Percentiles rank a stretch among this genome's conserved stretches.
These are phyloP conservation scores for Andrena bicolor DNA, from an alignment of 2,888 invertebrate genomes.

Conservation along the genomic window DNA sequence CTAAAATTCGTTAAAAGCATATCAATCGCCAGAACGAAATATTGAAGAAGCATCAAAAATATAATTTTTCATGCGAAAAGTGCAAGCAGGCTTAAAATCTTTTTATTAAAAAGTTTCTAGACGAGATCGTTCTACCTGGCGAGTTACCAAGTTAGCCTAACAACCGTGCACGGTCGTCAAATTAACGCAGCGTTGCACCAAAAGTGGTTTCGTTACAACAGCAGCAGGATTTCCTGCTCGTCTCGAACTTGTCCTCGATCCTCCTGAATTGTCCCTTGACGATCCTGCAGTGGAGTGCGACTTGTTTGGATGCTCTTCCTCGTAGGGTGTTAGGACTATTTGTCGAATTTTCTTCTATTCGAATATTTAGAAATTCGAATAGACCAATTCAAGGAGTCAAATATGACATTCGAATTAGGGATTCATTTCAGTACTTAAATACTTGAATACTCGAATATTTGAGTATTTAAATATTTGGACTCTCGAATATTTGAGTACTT, in stretches of 20 bases:
- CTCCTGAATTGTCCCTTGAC: constrained; percentile 22
- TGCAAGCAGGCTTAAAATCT: background rate
- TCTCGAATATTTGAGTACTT: no score
- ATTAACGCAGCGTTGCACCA: constrained; percentile 23
- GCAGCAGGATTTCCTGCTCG: background rate
- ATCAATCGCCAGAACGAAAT: no score
- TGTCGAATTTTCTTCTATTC: no score
- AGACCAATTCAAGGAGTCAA: no score
- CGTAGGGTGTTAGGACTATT: background rate
- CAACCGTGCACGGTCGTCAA: constrained; percentile 13
- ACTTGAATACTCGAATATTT: no score
- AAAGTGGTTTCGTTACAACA: constrained; percentile 19
- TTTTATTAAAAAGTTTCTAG: constrained; percentile 21
- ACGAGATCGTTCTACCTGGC: constrained; percentile 35
- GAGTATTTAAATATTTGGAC: no score
- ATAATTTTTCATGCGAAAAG: background rate
- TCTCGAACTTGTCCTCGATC: constrained; percentile 20
- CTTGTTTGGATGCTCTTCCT: background rate
- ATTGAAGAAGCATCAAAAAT: background rate
- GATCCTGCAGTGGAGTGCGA: constrained; percentile 1
- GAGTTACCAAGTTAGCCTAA: constrained; percentile 7
- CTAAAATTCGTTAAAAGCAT: no score
- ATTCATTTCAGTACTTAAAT: no score
- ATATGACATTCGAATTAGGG: no score
- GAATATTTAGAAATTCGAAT: no score